These are phyloP conservation scores for Eutrigla gurnardus DNA, from an alignment of 2,797 vertebrate species.

Conservation along the genomic window DNA sequence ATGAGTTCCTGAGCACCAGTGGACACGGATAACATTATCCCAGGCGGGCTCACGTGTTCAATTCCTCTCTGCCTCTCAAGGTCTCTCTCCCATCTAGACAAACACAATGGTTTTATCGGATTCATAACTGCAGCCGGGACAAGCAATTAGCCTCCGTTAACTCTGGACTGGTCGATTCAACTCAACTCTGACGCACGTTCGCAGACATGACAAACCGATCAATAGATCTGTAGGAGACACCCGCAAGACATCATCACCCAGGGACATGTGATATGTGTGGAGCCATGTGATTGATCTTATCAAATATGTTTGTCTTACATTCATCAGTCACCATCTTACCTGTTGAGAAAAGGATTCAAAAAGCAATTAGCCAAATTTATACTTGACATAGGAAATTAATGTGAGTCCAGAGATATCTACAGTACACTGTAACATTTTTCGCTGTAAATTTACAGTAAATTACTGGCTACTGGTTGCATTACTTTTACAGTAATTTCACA, in stretches of 20 bases:
- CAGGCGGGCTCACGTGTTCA: constrained; percentile 19
- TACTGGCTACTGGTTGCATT: too few relatives aligned
- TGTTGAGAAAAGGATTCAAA: neutral
- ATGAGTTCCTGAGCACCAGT: constrained; percentile 47
- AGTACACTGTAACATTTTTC: too few relatives aligned
- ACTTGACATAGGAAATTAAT: neutral
- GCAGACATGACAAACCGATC: constrained; percentile 33
- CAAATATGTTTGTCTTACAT: neutral
- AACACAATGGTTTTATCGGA: constrained; percentile 26
- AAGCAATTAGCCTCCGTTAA: constrained; percentile 48
- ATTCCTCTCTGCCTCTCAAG: constrained; percentile 29
- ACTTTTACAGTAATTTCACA: too few relatives aligned
- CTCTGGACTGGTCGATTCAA: constrained; percentile 1
- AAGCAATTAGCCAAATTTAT: neutral
- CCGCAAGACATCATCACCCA: constrained; percentile 40
- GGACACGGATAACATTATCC: constrained; percentile 65
- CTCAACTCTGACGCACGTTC: neutral
- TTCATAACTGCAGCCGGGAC: constrained; percentile 41
- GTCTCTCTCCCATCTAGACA: constrained; percentile 21
- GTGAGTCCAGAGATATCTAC: neutral
- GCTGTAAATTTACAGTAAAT: too few relatives aligned
- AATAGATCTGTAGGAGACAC: constrained; percentile 7
- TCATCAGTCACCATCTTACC: neutral
- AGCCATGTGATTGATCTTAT: neutral
- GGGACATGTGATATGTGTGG: constrained; percentile 11